Percentiles rank a stretch among this genome's conserved stretches.
Conservation (phyloP, 1,140 invertebrate species). For the Lasaia peninsularis region DNA sequence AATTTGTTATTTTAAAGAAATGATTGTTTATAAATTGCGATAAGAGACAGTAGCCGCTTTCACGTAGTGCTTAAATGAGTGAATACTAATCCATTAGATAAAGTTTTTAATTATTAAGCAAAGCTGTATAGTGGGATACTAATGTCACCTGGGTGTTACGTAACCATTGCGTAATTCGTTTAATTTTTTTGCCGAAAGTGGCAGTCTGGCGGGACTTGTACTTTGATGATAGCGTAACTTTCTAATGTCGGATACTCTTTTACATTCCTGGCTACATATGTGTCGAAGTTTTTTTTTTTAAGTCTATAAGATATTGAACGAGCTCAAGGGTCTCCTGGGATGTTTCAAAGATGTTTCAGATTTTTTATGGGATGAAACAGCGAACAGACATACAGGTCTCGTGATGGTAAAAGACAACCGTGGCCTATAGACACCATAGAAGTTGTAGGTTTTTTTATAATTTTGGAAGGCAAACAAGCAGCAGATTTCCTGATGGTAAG, state of each 20-base stretch:
- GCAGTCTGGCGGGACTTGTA: not conserved
- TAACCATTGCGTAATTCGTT: constrained; percentile 2
- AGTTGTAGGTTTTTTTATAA: too few relatives aligned
- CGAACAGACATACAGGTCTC: too few relatives aligned
- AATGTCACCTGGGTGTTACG: not conserved
- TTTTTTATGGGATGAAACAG: too few relatives aligned
- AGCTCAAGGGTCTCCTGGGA: too few relatives aligned
- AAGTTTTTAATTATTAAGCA: constrained; percentile 3
- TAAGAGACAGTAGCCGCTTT: not conserved
- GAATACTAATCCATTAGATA: not conserved
- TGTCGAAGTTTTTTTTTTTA: not conserved
- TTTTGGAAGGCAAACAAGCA: too few relatives aligned
- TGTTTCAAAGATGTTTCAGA: too few relatives aligned
- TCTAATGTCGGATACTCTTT: not conserved
- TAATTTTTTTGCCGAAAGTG: constrained; percentile 1
- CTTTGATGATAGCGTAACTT: not conserved
- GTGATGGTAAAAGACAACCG: too few relatives aligned
- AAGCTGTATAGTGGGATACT: not conserved
- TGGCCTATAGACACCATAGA: too few relatives aligned
- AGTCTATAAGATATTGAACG: not conserved
- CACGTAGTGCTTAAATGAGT: not conserved
- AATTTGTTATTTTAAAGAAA: too few relatives aligned
- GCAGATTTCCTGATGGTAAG: too few relatives aligned
- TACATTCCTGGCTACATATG: not conserved
- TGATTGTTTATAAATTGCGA: not conserved